Base-by-base conservation (phyloP, 2,113 vertebrate genomes). In the Marcusenius ussheri region DNA sequence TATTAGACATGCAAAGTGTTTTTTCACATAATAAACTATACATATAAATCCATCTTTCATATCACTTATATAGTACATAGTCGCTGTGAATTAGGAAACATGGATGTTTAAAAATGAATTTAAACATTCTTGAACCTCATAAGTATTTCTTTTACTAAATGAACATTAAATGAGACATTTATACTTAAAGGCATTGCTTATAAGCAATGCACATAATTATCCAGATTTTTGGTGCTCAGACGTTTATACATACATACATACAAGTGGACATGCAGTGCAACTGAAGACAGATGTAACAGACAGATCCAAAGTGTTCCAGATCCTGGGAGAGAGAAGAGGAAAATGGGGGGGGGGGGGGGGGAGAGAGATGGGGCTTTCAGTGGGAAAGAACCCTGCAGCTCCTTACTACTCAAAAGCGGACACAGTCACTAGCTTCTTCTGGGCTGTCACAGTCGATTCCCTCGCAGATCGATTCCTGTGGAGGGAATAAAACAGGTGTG, bases 381-480 rank as follows among this genome's bases (percentile, higher is more conserved):
- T 27, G 47, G 21, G 6, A 50, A 80, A 10, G n/a, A 21, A 62
- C 31, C 31, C 89, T 46, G 51, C 70, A 19, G 45, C 70, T n/a
- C 17, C n/a, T 51, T 49, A 45, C 74, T 35, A 95, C 62, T 96
- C 94, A 96, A 93, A 96, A 95, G 92, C 93, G 92, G 94, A 95
- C 94, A 94, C 92, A 93, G 93, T 93, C 94, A 94, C 89, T 91
- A 91, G 90, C 86, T 92, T 96, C 95, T 92, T 95, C 95, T n/a
- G 94, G 49, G 93, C 91, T 93, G 92, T 95, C 96, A 94, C 90
- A 94, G 94, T 94, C 94, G 93, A 93, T 93, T 94, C 95, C 95
- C 94, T 96, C 95, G 70, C 94, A 95, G 93, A 96, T 92, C 93
- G 93, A 94, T 53, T 95, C 96, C 96, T 96, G 90, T 0, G 35